phyloP scores from a whole-genome alignment of 2,888 invertebrate species.

The Erebia palarica region DNA sequence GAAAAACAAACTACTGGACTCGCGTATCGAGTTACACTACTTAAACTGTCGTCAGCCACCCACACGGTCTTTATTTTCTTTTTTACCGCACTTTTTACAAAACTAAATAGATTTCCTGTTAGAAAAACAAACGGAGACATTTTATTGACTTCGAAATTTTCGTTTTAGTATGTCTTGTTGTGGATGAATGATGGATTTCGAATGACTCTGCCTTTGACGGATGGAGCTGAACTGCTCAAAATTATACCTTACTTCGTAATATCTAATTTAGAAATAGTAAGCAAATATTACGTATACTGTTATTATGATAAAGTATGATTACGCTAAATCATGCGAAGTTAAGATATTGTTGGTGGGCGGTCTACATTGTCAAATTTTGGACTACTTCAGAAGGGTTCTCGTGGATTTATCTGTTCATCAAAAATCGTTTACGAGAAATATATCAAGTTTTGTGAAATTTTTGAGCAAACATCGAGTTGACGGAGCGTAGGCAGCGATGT shows the following conservation, averaged over 20 bases:
- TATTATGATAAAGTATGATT: constrained; percentile 1
- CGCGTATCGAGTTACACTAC: constrained; percentile 73
- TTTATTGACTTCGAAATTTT: constrained; percentile 74
- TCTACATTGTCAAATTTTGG: constrained; percentile 39
- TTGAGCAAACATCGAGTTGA: constrained; percentile 66
- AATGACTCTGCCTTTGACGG: constrained; percentile 69
- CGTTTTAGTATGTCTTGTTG: constrained; percentile 60
- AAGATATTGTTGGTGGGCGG: constrained; percentile 35
- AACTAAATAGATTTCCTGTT: constrained; percentile 79
- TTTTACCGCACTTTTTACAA: constrained; percentile 71
- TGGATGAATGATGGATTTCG: constrained; percentile 76
- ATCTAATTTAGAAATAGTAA: constrained; percentile 7
- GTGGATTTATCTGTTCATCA: constrained; percentile 67
- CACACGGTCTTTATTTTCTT: constrained; percentile 62
- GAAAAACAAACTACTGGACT: constrained; percentile 69
- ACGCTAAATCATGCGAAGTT: constrained; percentile 18
- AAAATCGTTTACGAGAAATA: constrained; percentile 60
- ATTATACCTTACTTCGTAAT: constrained; percentile 27
- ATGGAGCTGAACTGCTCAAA: constrained; percentile 58
- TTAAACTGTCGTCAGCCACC: constrained; percentile 81
- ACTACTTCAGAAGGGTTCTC: constrained; percentile 34
- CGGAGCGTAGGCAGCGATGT: constrained; percentile 71
- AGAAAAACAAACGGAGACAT: constrained; percentile 78
- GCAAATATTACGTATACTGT: not conserved
- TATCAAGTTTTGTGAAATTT: constrained; percentile 67